Percentiles rank a stretch among this genome's conserved stretches.
phyloP scores from a whole-genome alignment of 37 sponge, comb jelly and placozoan species.

The Mnemiopsis leidyi region DNA sequence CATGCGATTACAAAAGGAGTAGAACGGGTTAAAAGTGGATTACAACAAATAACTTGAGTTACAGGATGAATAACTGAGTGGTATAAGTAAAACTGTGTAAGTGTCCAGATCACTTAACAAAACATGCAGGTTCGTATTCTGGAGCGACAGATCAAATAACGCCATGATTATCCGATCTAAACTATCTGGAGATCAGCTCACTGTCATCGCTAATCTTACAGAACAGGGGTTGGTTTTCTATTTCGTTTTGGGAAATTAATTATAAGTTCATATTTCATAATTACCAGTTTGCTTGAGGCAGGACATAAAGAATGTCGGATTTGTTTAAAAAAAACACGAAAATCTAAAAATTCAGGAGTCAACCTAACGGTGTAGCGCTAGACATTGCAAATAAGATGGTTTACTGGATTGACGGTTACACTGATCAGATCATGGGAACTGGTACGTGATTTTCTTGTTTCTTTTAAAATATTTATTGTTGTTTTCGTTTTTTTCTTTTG shows the following conservation, averaged over 20 bases:
- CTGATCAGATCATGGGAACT: constrained; percentile 22
- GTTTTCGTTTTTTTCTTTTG: not conserved
- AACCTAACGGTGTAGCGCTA: constrained; percentile 46
- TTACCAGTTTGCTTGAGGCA: too few relatives aligned
- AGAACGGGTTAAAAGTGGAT: too few relatives aligned
- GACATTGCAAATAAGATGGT: constrained; percentile 23
- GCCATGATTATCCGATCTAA: not conserved
- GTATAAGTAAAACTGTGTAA: too few relatives aligned
- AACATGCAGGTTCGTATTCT: constrained; percentile 35
- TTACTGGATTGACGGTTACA: constrained; percentile 26
- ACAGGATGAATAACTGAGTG: too few relatives aligned
- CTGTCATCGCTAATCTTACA: not conserved
- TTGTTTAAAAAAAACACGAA: too few relatives aligned
- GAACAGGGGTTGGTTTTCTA: not conserved
- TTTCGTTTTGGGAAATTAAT: too few relatives aligned
- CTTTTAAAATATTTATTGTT: not conserved
- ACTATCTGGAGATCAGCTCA: not conserved
- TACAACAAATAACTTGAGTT: too few relatives aligned
- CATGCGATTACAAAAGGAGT: too few relatives aligned
- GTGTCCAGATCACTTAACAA: too few relatives aligned
- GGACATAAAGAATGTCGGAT: too few relatives aligned
- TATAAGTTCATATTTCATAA: too few relatives aligned
- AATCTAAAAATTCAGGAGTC: constrained; percentile 54
- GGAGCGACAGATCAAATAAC: not conserved
- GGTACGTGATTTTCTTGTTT: not conserved